Base-by-base conservation (phyloP, 2,113 vertebrate genomes). In the Symphodus melops region DNA sequence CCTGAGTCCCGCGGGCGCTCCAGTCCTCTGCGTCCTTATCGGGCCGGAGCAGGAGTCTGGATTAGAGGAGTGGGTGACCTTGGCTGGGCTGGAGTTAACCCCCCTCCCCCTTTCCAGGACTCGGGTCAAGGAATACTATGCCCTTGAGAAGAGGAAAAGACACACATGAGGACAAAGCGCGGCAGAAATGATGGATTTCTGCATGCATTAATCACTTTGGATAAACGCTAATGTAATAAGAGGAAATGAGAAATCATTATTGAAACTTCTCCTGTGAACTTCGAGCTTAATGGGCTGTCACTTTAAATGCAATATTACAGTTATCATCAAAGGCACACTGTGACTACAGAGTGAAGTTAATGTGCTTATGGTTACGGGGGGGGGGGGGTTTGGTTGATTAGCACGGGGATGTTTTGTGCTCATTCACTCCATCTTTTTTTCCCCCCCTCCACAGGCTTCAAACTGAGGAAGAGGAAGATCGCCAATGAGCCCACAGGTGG, bases 401-500 rank as follows among this genome's bases (percentile, higher is more conserved):
- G 37, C 6, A 28, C 25, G 64, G 11, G 20, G 11, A 9, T 41
- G 41, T 16, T 59, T 42, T 44, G 7, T 63, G 21, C 75, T 73
- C 21, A 52, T 76, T 72, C 0, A 3, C 49, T 65, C 74, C 44
- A n/a, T 20, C 11, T 37, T 39, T 49, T 51, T 33, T 33, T 33
- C 6, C 6, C 6, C 42, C 79, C 49, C 39, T 48, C n/a, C 1
- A 68, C 87, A 99, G 98, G 98, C 66, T 99, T 99, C 90, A 99
- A 98, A 87, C 86, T 98, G 71, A 96, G 98, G 88, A 99, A 97
- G 77, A 94, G 98, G 2, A 94, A 61, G 49, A 95, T 99, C 70
- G 87, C 87, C 20, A 98, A 95, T 25, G 97, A 98, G 76, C 96
- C 97, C 2, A 96, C 93, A 0, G 97, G 96, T 5, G 95, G 94